Base-by-base conservation (phyloP, 2,797 vertebrate genomes). In the Notoglanidium macrostoma region DNA sequence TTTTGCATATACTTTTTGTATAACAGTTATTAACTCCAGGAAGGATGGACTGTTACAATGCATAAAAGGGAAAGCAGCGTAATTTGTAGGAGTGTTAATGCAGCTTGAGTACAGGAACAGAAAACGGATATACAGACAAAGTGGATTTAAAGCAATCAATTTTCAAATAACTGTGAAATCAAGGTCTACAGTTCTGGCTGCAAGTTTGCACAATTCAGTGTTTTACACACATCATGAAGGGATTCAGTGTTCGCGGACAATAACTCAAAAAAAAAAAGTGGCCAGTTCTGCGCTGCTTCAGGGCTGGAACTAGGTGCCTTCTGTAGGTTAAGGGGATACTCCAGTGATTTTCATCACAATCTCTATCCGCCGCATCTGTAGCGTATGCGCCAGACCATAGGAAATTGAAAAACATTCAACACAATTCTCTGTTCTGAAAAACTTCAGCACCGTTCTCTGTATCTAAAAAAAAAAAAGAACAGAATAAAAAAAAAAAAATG, bases 221-320 rank as follows among this genome's bases (percentile, higher is more conserved):
- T 70, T 61, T 81, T 54, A n/a, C 26, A 3, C 74, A 78, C 49
- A 78, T 35, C 29, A 35, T 79, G 77, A 35, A 61, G 77, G 77
- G 44, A 46, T 73, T 73, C 23, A 23, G 15, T 46, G 21, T 32
- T 73, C 26, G n/a, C 0, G 7, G 40, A 46, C 23, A 44, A n/a
- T 7, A 26, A 3, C 23, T 80, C 10, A 78, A 67, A 63, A 29
- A 55, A 1, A 19, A 44, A 44, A 74, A 61, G 17, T 54, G 19
- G 21, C 44, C 44, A 65, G 68, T 73, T 8, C 17, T 83, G 10
- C 23, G 57, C 35, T 40, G 15, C 23, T 51, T 76, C 85, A 80
- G 26, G 26, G 1, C 26, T 83, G 68, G 23, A 86, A 44, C 76
- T 26, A 10, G 57, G 35, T 72, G 26, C 23, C 26, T 59, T 46